Base-by-base conservation (phyloP, 2,888 invertebrate genomes). In the Chrysodeixis includens region DNA sequence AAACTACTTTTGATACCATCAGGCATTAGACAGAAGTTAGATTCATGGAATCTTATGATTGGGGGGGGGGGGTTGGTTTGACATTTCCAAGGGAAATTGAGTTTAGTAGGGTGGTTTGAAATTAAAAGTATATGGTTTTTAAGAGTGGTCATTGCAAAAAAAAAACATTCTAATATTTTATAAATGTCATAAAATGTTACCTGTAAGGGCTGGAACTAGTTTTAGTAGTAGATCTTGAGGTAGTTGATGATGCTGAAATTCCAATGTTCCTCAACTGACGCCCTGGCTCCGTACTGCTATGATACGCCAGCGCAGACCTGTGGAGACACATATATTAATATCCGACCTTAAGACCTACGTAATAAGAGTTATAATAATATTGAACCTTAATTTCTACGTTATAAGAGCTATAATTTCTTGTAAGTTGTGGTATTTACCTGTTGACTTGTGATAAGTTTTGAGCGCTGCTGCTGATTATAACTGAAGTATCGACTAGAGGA, bases 171-270 rank as follows among this genome's bases (percentile, higher is more conserved):
- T n/a, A n/a, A n/a, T n/a, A n/a, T n/a, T n/a, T n/a, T n/a, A n/a
- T n/a, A n/a, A n/a, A n/a, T n/a, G n/a, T n/a, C n/a, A 26, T n/a
- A 35, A 32, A 49, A 14, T 46, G 14, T 74, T 88, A 97, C 97
- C 97, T 97, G 87, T 99, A 99, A 10, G 98, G 98, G 90, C 98
- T 98, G 30, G 98, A 98, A 82, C 98, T 98, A 14, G 99, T 99
- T 91, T 99, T 99, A 56, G 98, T 98, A 0, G 99, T 99, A 32
- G 99, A 99, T 74, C 98, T 95, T 0, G 98, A 99, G 0, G 99
- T 99, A 0, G 99, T 99, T 69, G 98, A 98, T 0, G 99, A 98
- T 0, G 99, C 98, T 12, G 99, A 99, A 80, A 99, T 99, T 35
- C 99, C 99, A 71, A 99, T 97, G 88, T 98, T 97, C 56, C 98